Evolutionary conservation across 2,888 invertebrate genomes (phyloP), one percentile per base, ranked within the genome.

Genomic region (Leptothorax acervorum): DNA sequence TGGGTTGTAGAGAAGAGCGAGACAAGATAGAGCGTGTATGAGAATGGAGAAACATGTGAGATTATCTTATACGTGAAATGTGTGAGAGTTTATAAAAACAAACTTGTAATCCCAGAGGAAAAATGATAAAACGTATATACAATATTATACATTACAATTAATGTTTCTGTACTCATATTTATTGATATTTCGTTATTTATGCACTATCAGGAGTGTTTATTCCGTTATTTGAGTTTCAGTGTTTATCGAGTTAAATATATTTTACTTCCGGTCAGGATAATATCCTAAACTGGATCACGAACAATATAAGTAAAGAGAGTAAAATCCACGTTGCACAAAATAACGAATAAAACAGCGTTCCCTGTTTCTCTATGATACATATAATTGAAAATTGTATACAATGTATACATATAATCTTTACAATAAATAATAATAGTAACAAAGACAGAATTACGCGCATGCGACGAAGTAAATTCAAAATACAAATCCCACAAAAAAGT

Each of bases 361-460:
- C 31, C 5, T 39, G 11, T 76, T 76, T 60, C 1, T 42, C 1
- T 28, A 42, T 71, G n/a, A 55, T 55, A 53, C 15, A 55, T 70
- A 15, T 79, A 51, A 76, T 79, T 57, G 28, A 76, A 83, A 60
- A 87, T 62, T 85, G 42, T 75, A 79, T 12, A 45, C 81, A 15
- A 5, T 23, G 23, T 84, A 70, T 12, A 45, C 81, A 15, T 11
- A 42, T 79, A 31, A 66, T 53, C 53, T 57, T 45, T 83, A 39
- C 9, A 73, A 75, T 42, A 62, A 39, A 78, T 82, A 87, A 39
- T 74, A 81, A 84, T 65, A 51, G 78, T 63, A 28, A 42, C 71
- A 53, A 23, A 63, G 5, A 55, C 28, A 45, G 63, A 35, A 65
- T 74, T 70, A 60, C 35, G 11, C 48, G 51, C 18, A 55, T 53